phyloP scores from a whole-genome alignment of 2,888 invertebrate genomes.

The Altica lythri region DNA sequence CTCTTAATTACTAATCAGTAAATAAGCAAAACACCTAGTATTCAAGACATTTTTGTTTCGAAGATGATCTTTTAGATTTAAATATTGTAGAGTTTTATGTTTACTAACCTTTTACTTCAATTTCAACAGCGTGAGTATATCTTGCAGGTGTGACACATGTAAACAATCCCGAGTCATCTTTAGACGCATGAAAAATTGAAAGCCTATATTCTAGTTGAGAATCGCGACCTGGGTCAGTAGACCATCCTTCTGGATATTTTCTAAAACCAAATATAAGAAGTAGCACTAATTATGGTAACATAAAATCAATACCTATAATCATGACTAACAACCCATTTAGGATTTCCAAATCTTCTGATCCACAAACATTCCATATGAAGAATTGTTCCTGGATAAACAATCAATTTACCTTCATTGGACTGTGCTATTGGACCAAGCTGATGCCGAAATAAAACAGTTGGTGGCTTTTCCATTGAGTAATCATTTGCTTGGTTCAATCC shows the following conservation, averaged over 20 bases:
- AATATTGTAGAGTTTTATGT: too few species aligned
- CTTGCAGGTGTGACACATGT: slow-evolving; percentile 85
- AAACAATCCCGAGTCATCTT: slow-evolving; percentile 83
- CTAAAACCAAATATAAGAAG: slow-evolving; percentile 53
- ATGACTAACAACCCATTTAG: slow-evolving; percentile 80
- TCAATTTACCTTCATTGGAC: slow-evolving; percentile 81
- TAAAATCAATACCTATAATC: slow-evolving; percentile 61
- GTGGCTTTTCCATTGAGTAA: slow-evolving; percentile 85
- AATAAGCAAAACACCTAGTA: too few species aligned
- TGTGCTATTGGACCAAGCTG: slow-evolving; percentile 84
- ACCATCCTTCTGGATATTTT: slow-evolving; percentile 81
- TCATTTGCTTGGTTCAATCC: slow-evolving; percentile 86
- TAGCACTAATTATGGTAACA: neutral
- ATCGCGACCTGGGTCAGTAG: slow-evolving; percentile 78
- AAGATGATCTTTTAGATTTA: too few species aligned
- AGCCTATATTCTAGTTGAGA: slow-evolving; percentile 79
- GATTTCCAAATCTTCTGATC: slow-evolving; percentile 84
- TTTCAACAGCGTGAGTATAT: slow-evolving; percentile 79
- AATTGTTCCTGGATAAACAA: slow-evolving; percentile 84
- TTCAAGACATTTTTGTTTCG: too few species aligned
- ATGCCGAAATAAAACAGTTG: slow-evolving; percentile 82
- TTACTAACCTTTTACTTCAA: slow-evolving; percentile 73
- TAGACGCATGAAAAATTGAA: slow-evolving; percentile 78
- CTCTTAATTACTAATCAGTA: too few species aligned
- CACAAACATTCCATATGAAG: slow-evolving; percentile 88